Conservation (phyloP, 2,113 vertebrate species). For the Columbina picui region DNA sequence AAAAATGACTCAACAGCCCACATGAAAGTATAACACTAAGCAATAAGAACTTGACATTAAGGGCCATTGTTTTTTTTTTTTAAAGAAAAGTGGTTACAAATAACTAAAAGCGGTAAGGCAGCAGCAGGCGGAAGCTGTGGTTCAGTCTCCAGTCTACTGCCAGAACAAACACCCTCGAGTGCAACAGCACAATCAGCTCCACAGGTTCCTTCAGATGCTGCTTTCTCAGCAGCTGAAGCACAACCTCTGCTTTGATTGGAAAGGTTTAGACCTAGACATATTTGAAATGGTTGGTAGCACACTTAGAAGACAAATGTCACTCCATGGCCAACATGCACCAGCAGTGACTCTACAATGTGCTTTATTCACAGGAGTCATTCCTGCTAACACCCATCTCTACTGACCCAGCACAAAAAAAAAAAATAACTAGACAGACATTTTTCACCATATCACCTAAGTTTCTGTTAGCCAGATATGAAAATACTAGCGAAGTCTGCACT, state of each 20-base stretch:
- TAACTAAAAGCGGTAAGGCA: not conserved
- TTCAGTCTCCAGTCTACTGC: not conserved
- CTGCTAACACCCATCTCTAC: not conserved
- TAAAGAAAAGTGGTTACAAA: not conserved
- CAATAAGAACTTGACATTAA: not conserved
- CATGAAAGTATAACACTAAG: constrained; percentile 43
- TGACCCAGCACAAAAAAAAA: not conserved
- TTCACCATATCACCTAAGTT: not conserved
- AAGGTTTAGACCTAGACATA: not conserved
- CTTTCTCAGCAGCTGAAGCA: not conserved
- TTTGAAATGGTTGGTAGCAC: not conserved
- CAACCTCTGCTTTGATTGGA: not conserved
- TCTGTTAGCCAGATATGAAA: not conserved
- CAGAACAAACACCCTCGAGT: not conserved
- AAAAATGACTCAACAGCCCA: constrained; percentile 40
- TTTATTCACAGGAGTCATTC: too few relatives aligned
- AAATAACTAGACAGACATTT: not conserved
- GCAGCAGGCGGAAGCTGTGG: not conserved
- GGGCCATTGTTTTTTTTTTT: not conserved
- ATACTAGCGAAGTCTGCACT: not conserved
- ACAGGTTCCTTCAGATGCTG: not conserved
- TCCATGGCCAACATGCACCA: not conserved
- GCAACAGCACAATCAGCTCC: not conserved
- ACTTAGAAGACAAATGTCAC: not conserved
- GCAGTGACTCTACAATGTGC: accelerated